Base-by-base conservation (phyloP, 2,797 vertebrate genomes). In the Mycteria americana region DNA sequence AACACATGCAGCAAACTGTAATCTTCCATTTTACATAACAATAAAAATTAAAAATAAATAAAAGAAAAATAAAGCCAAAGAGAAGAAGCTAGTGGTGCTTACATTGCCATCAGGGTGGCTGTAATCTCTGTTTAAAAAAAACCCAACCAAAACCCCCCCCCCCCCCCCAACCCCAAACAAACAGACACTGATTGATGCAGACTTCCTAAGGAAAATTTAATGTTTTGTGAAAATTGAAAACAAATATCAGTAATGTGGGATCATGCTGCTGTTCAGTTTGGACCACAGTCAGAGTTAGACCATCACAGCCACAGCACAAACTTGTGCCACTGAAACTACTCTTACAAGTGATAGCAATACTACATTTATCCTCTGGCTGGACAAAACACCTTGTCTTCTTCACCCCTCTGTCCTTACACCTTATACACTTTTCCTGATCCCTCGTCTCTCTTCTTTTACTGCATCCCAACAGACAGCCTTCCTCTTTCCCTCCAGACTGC, bases 141-240 rank as follows among this genome's bases (percentile, higher is more conserved):
- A n/a, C n/a, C n/a, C n/a, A 56, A 13, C 4, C 22, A 4, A 33
- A 23, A 33, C 37, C 37, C 37, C 37, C 37, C 37, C 37, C 37
- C 37, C 37, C 37, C 37, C 37, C 37, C 37, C 9, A 25, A 7
- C 0, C 0, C 5, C 9, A 46, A 48, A 19, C 22, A 10, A 8
- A 50, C 7, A n/a, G 3, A 31, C 7, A 37, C 21, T 17, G 13
- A 51, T 41, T 72, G 23, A 78, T 64, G 9, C 31, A 63, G 28
- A 3, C 8, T 85, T 89, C 73, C 45, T 65, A 41, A 57, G 28
- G 17, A 72, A 87, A 78, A 60, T 0, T 0, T 28, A 45, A 27
- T 30, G 24, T 79, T 67, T 74, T 69, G 48, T 91, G 30, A 76
- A 48, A 88, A 70, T 7, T 39, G 27, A 67, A 37, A 76, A 6